phyloP scores from a whole-genome alignment of 2,888 invertebrate species.

The Charanyca ferruginea region DNA sequence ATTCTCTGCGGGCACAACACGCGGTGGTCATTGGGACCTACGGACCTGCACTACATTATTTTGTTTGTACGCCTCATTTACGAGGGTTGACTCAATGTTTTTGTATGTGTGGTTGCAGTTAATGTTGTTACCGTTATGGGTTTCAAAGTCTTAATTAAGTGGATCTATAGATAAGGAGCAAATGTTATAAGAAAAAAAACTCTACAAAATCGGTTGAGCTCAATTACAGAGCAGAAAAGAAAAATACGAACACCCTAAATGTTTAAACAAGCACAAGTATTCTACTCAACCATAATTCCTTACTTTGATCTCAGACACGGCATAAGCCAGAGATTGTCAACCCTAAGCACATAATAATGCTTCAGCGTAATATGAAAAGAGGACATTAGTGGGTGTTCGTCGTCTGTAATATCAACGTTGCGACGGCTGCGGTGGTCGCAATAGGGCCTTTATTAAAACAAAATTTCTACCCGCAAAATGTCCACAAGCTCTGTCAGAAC shows the following conservation, averaged over 20 bases:
- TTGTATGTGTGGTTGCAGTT: slow-evolving; percentile 67
- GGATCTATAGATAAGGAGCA: not conserved
- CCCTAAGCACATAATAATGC: slow-evolving; percentile 87
- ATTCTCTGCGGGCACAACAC: slow-evolving; percentile 75
- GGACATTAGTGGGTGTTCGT: slow-evolving; percentile 88
- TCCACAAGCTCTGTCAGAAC: slow-evolving; percentile 81
- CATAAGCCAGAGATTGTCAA: slow-evolving; percentile 83
- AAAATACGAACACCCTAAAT: slow-evolving; percentile 50
- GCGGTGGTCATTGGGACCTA: slow-evolving; percentile 83
- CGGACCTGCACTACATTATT: slow-evolving; percentile 85
- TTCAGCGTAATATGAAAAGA: slow-evolving; percentile 87
- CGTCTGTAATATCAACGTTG: slow-evolving; percentile 83
- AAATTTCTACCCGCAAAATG: slow-evolving; percentile 88
- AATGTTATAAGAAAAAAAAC: not conserved
- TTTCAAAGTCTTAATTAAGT: slow-evolving; percentile 45
- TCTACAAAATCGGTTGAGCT: slow-evolving; percentile 3
- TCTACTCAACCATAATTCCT: slow-evolving; percentile 65
- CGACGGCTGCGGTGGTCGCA: slow-evolving; percentile 85
- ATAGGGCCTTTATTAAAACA: slow-evolving; percentile 89
- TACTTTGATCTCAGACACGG: slow-evolving; percentile 72
- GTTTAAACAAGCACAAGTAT: slow-evolving; percentile 55
- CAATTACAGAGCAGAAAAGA: not conserved
- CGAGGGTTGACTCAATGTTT: slow-evolving; percentile 81
- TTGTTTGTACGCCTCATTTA: slow-evolving; percentile 83
- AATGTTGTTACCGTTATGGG: slow-evolving; percentile 60